Base-by-base conservation (phyloP, 2,113 vertebrate species). In the Mungos mungo region DNA sequence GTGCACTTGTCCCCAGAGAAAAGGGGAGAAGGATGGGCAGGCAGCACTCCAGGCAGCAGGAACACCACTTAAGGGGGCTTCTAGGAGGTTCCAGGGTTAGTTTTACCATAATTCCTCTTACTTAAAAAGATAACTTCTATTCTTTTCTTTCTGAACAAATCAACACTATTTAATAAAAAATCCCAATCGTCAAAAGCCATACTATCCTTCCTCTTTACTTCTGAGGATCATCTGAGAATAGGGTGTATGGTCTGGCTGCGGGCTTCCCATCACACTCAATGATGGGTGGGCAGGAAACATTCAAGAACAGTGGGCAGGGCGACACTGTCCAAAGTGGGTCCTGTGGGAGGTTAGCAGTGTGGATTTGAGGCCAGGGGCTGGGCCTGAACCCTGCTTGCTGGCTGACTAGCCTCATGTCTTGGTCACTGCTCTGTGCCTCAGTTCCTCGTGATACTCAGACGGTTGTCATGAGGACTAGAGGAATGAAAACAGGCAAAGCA, bases 111-210 rank as follows among this genome's bases (percentile, higher is more conserved):
- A 25, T 0, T 35, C 13, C 65, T 81, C 33, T 92, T 85, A 77
- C 54, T 74, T 50, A 82, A 82, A 77, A 79, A 88, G 52, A 41
- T 4, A 47, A 72, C 45, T 94, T 71, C 90, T 92, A 65, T 54
- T 77, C 18, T 81, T 96, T 90, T 92, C 50, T 77, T 95, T 76
- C 63, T 89, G 52, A 97, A 86, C 41, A 82, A 52, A 83, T 68
- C 74, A 71, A 35, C 47, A 50, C 35, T 19, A 95, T 35, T 76
- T 63, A 76, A 68, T 72, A 96, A 91, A 96, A 88, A 90, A 92
- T 47, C n/a, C 38, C 18, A 76, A 82, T 66, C 16, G 82, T 81
- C 45, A 68, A 72, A 95, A 96, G 14, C 31, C 90, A 63, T 9
- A 47, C 9, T 38, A 29, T 23, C 80, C 45, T n/a, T 81, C 7